phyloP scores from a whole-genome alignment of 1,140 invertebrate species.

The Holotrichia oblita region DNA sequence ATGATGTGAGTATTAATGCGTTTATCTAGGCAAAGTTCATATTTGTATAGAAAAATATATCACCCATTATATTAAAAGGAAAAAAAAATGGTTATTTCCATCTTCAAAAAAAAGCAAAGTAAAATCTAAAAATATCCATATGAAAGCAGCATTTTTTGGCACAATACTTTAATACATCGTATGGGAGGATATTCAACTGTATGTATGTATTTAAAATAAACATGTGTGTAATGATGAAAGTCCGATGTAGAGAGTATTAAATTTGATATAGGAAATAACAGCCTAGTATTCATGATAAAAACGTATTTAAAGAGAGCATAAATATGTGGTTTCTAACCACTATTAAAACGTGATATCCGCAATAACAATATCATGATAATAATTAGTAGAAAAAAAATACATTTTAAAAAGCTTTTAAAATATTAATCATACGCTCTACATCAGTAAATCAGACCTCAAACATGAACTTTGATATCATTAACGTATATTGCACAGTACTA shows the following conservation, averaged over 20 bases:
- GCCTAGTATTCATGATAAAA: no score
- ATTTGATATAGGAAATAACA: not conserved
- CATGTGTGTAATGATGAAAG: not conserved
- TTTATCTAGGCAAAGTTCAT: conserved; percentile 27
- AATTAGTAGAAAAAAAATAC: no score
- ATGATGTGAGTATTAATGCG: conserved; percentile 17
- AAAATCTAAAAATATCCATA: conserved; percentile 20
- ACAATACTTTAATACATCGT: conserved; percentile 5
- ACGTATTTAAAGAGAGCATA: no score
- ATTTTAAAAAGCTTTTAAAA: no score
- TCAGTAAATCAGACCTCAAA: conserved; percentile 3
- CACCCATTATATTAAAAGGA: not conserved
- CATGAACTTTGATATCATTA: conserved; percentile 30
- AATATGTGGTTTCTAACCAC: no score
- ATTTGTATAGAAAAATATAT: conserved; percentile 20
- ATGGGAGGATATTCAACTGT: not conserved
- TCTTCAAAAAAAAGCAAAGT: not conserved
- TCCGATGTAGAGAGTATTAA: conserved; percentile 1
- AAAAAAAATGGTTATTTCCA: no score
- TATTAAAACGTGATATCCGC: no score
- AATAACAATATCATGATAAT: no score
- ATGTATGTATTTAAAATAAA: not conserved
- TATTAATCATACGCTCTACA: not conserved
- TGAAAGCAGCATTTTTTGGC: conserved; percentile 15
- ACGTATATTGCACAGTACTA: conserved; percentile 12